These are phyloP conservation scores for Trachelipus rathkii DNA, from an alignment of 1,140 invertebrate species.

Conservation along the genomic window DNA sequence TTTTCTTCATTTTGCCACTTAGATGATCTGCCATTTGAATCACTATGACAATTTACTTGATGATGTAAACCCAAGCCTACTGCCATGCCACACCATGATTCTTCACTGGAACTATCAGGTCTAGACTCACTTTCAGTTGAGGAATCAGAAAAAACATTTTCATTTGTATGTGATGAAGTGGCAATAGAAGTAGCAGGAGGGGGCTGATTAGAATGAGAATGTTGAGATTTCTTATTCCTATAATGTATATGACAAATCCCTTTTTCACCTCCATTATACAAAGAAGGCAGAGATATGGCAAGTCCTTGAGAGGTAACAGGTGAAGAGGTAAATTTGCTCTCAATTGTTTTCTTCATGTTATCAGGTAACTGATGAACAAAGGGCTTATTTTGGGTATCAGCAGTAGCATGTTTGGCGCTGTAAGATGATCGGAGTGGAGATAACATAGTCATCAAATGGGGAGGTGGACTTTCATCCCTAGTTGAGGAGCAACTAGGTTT, in stretches of 20 bases:
- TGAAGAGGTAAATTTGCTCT: background rate
- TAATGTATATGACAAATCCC: background rate
- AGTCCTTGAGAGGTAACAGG: background rate
- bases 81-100: background rate
- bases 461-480: too few relatives aligned
- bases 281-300: constrained; percentile 9
- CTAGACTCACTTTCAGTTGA: background rate
- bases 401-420: too few relatives aligned
- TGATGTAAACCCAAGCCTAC: background rate
- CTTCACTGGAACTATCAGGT: background rate
- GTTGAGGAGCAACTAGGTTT: too few relatives aligned
- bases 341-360: too few relatives aligned
- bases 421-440: too few relatives aligned
- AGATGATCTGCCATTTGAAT: too few relatives aligned
- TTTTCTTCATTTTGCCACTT: too few relatives aligned
- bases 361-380: too few relatives aligned
- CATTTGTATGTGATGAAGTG: background rate
- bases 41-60: background rate
- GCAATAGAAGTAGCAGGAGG: background rate
- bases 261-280: background rate
- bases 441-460: too few relatives aligned
- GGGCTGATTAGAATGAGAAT: background rate
- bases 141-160: background rate
- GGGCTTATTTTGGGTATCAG: too few relatives aligned
- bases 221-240: background rate